A percentile compares a stretch with the other conserved stretches of the same genome.
Conservation (phyloP, 2,113 vertebrate genomes). For the Indicator maculatus region DNA sequence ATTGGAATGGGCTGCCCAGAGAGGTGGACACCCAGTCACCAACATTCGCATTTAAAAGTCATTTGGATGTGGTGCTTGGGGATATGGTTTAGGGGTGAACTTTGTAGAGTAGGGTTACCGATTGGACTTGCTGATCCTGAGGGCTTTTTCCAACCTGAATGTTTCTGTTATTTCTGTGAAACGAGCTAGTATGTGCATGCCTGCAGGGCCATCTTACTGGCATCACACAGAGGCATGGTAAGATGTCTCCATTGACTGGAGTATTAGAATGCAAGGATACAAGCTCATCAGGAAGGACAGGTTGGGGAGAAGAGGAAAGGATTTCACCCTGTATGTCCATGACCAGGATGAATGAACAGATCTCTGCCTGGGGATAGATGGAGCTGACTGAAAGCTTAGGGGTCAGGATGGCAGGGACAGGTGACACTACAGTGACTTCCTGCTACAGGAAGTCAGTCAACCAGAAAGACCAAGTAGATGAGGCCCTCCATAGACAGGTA, state of each 20-base stretch:
- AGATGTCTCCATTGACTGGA: neutral
- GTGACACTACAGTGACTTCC: neutral
- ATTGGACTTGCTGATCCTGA: no score
- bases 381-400: neutral
- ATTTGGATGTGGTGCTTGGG: no score
- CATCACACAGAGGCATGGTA: neutral
- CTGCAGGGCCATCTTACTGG: neutral
- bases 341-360: neutral
- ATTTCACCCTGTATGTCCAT: neutral
- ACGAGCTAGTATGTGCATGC: neutral
- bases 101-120: no score
- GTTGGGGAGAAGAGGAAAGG: neutral
- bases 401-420: neutral
- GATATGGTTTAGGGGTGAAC: no score
- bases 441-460: neutral
- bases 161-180: no score
- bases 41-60: no score
- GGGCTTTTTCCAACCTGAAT: no score
- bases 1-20: no score
- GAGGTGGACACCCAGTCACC: no score
- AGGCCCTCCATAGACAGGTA: neutral
- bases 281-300: neutral
- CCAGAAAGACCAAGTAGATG: neutral
- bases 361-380: neutral
- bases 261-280: neutral